phyloP scores from a whole-genome alignment of 2,113 vertebrate genomes.

The Xenopus laevis region DNA sequence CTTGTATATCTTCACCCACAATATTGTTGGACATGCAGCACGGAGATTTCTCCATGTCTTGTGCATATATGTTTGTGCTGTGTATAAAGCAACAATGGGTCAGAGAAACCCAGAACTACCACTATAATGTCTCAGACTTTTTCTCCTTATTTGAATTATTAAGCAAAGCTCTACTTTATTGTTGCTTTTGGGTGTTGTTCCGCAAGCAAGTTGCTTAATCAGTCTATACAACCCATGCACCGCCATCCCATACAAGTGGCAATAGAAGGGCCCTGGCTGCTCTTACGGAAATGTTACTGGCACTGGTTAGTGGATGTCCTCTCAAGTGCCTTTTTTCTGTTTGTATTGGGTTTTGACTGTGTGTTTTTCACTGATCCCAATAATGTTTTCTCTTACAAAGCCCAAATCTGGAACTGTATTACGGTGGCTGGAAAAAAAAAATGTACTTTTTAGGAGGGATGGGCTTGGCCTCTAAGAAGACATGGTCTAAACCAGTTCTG shows the following conservation, averaged over 20 bases:
- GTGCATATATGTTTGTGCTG: constrained; percentile 63
- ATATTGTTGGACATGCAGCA: constrained; percentile 55
- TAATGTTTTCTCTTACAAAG: constrained; percentile 58
- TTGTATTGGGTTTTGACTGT: constrained; percentile 70
- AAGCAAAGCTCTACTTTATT: constrained; percentile 76
- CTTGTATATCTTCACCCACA: constrained; percentile 65
- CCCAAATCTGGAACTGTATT: constrained; percentile 61
- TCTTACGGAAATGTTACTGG: constrained; percentile 62
- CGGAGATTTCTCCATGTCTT: constrained; percentile 61
- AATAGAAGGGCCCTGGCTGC: constrained; percentile 59
- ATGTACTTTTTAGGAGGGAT: constrained; percentile 57
- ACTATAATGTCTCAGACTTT: constrained; percentile 68
- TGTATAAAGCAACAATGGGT: constrained; percentile 62
- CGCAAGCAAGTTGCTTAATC: constrained; percentile 69
- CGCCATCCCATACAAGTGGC: constrained; percentile 65
- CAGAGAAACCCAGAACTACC: constrained; percentile 65
- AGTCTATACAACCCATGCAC: constrained; percentile 65
- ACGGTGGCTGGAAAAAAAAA: constrained; percentile 59
- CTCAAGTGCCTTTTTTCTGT: constrained; percentile 96
- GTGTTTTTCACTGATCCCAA: constrained; percentile 54
- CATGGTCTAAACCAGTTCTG: constrained; percentile 63
- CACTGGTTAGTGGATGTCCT: constrained; percentile 86
- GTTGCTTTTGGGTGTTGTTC: constrained; percentile 76
- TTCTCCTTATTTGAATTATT: constrained; percentile 43
- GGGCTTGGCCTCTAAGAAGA: constrained; percentile 55